Evolutionary conservation across 2,888 invertebrate genomes (phyloP).

Genomic region (Hemistola chrysoprasaria): DNA sequence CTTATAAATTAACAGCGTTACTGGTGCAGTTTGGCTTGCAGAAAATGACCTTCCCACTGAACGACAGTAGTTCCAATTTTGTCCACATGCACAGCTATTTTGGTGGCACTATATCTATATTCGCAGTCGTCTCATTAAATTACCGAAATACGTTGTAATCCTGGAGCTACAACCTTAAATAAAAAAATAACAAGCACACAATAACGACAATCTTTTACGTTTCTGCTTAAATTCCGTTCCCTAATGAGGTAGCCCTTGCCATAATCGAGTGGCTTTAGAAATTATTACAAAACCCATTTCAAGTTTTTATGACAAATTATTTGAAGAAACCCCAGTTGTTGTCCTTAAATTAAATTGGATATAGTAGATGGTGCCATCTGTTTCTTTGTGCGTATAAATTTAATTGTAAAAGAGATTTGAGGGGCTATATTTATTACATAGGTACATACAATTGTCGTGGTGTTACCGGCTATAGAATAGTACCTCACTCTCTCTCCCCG

Average conservation of each 20-base stretch:
- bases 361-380: conserved; percentile 3
- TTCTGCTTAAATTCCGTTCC: conserved; percentile 17
- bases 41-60: too few species aligned
- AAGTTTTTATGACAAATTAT: conserved; percentile 20
- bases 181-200: conserved; percentile 16
- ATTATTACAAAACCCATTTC: conserved; percentile 21
- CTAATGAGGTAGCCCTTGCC: conserved; percentile 32
- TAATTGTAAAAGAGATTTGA: neutral
- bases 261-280: conserved; percentile 29
- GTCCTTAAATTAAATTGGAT: conserved; percentile 27
- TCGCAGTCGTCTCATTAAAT: too few species aligned
- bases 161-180: conserved; percentile 11
- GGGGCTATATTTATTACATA: too few species aligned
- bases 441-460: too few species aligned
- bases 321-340: conserved; percentile 17
- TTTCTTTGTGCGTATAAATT: neutral
- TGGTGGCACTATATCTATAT: too few species aligned
- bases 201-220: conserved; percentile 14
- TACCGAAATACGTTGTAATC: conserved; percentile 10
- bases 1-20: too few species aligned
- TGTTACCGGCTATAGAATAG: too few species aligned
- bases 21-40: too few species aligned
- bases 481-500: too few species aligned
- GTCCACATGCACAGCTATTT: conserved; percentile 15
- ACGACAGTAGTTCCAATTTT: neutral